Percentiles rank a stretch among this genome's conserved stretches.
Conservation (phyloP, 2,888 invertebrate genomes). For the Rhimphoctona megacephalus region DNA sequence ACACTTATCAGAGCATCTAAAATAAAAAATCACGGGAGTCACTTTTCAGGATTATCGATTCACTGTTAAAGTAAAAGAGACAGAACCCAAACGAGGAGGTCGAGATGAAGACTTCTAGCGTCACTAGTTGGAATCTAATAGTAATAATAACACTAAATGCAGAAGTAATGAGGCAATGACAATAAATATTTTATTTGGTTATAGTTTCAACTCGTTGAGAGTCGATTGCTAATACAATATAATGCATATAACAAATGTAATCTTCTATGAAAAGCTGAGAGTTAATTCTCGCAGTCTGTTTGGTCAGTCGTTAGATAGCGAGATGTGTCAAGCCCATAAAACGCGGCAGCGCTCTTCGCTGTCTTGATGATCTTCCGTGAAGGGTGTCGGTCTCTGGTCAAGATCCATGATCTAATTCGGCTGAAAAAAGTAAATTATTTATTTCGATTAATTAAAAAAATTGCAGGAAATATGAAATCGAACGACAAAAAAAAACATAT, state of each 20-base stretch:
- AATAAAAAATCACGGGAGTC: no score
- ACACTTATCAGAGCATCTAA: no score
- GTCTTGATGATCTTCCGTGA: background rate
- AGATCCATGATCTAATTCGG: background rate
- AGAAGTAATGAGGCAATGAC: no score
- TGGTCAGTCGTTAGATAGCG: background rate
- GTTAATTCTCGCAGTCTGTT: background rate
- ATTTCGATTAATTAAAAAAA: background rate
- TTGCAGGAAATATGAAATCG: background rate
- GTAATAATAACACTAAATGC: no score
- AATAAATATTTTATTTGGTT: no score
- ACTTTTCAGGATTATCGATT: no score
- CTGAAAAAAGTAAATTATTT: background rate
- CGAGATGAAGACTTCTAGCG: no score
- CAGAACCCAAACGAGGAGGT: no score
- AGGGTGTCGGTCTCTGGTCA: background rate
- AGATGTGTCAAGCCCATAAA: background rate
- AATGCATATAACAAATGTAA: background rate
- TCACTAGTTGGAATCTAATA: no score
- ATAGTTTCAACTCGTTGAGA: no score
- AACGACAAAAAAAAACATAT: background rate
- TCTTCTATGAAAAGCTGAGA: background rate
- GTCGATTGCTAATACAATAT: background rate
- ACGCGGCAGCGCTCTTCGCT: background rate
- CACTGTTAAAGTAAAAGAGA: no score